phyloP scores from a whole-genome alignment of 2,888 invertebrate genomes.

The Leptopterna dolabrata region DNA sequence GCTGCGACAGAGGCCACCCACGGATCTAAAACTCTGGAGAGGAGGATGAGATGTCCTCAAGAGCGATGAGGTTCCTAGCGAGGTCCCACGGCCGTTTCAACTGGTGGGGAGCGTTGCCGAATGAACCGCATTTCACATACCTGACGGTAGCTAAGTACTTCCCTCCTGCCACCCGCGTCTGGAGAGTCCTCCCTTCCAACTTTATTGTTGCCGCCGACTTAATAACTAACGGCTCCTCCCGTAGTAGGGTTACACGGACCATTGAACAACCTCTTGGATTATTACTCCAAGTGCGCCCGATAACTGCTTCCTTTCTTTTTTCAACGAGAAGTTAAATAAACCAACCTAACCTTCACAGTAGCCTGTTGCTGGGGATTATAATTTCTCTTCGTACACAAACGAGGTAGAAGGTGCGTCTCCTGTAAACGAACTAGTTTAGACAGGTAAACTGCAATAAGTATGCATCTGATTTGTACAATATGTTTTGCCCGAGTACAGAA shows the following conservation, averaged over 20 bases:
- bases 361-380: too few relatives aligned
- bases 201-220: background rate
- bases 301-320: background rate
- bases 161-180: background rate
- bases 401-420: too few relatives aligned
- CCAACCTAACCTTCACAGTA: background rate
- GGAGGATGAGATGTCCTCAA: too few relatives aligned
- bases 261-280: conserved; percentile 3
- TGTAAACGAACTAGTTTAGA: too few relatives aligned
- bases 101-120: background rate
- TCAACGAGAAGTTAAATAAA: background rate
- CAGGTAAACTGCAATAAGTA: too few relatives aligned
- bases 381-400: too few relatives aligned
- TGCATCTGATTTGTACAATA: too few relatives aligned
- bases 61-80: too few relatives aligned
- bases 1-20: too few relatives aligned
- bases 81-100: too few relatives aligned
- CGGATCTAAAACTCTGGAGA: too few relatives aligned
- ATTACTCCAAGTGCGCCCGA: background rate
- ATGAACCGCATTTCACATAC: background rate
- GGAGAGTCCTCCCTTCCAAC: background rate
- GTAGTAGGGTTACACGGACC: background rate
- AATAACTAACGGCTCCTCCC: background rate
- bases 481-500: too few relatives aligned
- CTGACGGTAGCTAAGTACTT: background rate